These are phyloP conservation scores for Micromussa lordhowensis DNA, from an alignment of 92 coral and sea anemone species.

Conservation along the genomic window DNA sequence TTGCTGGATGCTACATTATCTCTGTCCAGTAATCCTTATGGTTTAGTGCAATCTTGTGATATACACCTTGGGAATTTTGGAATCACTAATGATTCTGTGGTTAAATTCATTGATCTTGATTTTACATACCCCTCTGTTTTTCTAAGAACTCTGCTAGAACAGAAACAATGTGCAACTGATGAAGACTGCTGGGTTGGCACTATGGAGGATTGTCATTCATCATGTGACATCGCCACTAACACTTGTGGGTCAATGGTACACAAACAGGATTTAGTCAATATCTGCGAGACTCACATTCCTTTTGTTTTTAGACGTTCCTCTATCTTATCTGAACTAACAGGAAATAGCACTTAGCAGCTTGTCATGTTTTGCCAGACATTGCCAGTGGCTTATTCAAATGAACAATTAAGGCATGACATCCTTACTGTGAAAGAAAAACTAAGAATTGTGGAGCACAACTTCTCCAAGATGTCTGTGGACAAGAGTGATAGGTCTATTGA, in stretches of 20 bases:
- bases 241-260: slow-evolving; percentile 45
- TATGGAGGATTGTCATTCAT: slow-evolving; percentile 58
- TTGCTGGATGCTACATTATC: slow-evolving; percentile 60
- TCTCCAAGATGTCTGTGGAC: neutral
- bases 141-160: slow-evolving; percentile 28
- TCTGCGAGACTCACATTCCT: slow-evolving; percentile 49
- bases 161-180: slow-evolving; percentile 52
- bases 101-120: slow-evolving; percentile 75
- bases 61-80: slow-evolving; percentile 84
- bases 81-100: slow-evolving; percentile 54
- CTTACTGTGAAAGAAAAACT: slow-evolving; percentile 36
- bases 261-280: slow-evolving; percentile 61
- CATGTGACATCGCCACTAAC: slow-evolving; percentile 59
- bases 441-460: neutral
- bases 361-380: slow-evolving; percentile 23
- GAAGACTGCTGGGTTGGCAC: slow-evolving; percentile 63
- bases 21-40: slow-evolving; percentile 68
- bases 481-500: neutral
- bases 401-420: slow-evolving; percentile 11
- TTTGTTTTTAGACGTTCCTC: slow-evolving; percentile 19
- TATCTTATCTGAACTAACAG: neutral
- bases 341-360: slow-evolving; percentile 10
- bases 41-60: slow-evolving; percentile 82
- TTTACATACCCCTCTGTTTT: slow-evolving; percentile 35
- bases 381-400: slow-evolving; percentile 8